Evolutionary conservation across 2,888 invertebrate genomes (phyloP).

Genomic region (Amphimallon solstitiale): DNA sequence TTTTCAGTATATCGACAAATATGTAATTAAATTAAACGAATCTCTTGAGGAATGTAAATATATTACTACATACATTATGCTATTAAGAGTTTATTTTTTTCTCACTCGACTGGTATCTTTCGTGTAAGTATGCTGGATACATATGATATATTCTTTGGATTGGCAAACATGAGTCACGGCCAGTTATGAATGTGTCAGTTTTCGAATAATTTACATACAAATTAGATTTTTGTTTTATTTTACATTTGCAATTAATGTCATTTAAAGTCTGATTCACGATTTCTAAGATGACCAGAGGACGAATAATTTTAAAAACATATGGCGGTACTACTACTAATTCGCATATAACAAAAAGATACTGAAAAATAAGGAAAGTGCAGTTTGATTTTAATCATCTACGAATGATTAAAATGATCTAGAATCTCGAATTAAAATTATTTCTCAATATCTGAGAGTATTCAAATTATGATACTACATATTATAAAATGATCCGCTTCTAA

Average conservation of each 20-base stretch:
- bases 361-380: too few relatives aligned
- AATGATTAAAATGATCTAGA: too few relatives aligned
- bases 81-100: neutral
- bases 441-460: too few relatives aligned
- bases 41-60: neutral
- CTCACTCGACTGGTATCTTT: neutral
- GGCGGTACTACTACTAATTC: too few relatives aligned
- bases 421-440: too few relatives aligned
- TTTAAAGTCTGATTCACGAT: slow-evolving; percentile 21
- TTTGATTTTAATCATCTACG: too few relatives aligned
- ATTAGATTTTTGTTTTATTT: slow-evolving; percentile 1
- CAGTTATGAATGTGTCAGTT: slow-evolving; percentile 2
- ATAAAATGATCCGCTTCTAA: too few relatives aligned
- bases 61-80: neutral
- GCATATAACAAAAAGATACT: too few relatives aligned
- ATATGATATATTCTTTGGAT: neutral
- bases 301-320: too few relatives aligned
- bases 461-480: too few relatives aligned
- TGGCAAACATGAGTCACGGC: neutral
- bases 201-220: slow-evolving; percentile 8
- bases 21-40: neutral
- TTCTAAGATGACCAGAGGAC: neutral
- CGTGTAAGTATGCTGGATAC: too few relatives aligned
- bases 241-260: slow-evolving; percentile 19
- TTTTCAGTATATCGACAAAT: neutral